Percentiles rank a stretch among this genome's conserved stretches.
Evolutionary conservation across 2,888 invertebrate species (phyloP).

Genomic region (Nemurella pictetii): DNA sequence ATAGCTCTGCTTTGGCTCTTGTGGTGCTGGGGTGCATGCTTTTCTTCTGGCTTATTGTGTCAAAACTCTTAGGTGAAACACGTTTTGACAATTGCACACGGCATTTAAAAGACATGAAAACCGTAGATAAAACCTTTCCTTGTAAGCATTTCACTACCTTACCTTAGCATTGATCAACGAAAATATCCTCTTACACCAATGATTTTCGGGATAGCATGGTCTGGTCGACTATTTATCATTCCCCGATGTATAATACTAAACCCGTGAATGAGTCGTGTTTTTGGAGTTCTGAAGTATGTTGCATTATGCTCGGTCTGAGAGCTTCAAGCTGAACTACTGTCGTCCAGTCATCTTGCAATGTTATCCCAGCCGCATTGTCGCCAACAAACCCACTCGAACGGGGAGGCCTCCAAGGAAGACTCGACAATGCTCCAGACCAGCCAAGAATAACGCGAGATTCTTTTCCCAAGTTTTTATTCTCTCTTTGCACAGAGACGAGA

Average conservation of each 20-base stretch:
- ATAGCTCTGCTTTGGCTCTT: conserved; percentile 14
- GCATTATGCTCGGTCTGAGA: conserved; percentile 3
- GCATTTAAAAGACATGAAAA: conserved; percentile 16
- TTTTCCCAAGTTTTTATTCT: not conserved
- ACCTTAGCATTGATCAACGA: not conserved
- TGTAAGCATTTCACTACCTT: not conserved
- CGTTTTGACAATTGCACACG: conserved; percentile 23
- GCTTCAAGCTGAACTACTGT: not conserved
- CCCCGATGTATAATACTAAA: not conserved
- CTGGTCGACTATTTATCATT: conserved; percentile 25
- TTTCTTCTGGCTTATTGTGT: not conserved
- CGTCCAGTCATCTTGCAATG: conserved; percentile 16
- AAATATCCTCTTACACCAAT: conserved; percentile 10
- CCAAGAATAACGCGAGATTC: not conserved
- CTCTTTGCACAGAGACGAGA: not conserved
- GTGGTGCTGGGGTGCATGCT: not conserved
- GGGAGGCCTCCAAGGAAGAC: not conserved
- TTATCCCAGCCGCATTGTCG: conserved; percentile 20
- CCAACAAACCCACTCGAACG: not conserved
- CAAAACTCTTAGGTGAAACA: conserved; percentile 9
- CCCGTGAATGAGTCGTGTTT: conserved; percentile 9
- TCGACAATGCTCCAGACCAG: not conserved
- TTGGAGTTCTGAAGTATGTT: conserved; percentile 18
- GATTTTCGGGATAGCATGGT: conserved; percentile 7
- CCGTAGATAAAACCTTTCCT: not conserved